These are phyloP conservation scores for Antheraea mylitta DNA, from an alignment of 1,140 invertebrate species.

Conservation along the genomic window DNA sequence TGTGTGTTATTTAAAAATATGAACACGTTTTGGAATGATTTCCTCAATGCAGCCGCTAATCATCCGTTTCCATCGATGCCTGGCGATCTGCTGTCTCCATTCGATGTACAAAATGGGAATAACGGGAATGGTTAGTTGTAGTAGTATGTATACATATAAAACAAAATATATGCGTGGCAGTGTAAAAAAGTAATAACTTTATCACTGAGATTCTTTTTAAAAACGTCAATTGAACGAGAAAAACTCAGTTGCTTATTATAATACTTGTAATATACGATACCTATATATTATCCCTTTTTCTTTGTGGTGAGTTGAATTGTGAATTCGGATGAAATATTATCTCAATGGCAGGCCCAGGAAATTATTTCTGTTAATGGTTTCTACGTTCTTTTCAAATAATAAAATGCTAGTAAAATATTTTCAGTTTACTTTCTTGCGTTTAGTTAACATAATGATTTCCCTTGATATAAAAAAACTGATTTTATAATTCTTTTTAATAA, in stretches of 20 bases:
- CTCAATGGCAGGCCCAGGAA: neutral
- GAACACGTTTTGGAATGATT: slow-evolving; percentile 63
- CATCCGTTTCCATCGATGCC: slow-evolving; percentile 60
- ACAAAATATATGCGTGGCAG: no score
- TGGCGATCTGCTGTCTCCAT: slow-evolving; percentile 52
- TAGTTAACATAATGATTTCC: no score
- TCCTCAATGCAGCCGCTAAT: slow-evolving; percentile 55
- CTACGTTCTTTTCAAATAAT: neutral
- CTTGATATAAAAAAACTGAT: no score
- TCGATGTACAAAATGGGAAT: slow-evolving; percentile 40
- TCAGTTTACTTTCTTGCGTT: no score
- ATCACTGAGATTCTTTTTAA: neutral
- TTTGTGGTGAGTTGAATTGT: neutral
- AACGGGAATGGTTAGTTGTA: slow-evolving; percentile 31
- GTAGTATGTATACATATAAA: no score
- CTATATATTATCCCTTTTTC: neutral
- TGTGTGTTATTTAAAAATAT: slow-evolving; percentile 28
- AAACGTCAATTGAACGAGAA: neutral
- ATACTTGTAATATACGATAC: neutral
- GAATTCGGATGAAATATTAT: neutral
- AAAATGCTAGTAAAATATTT: no score
- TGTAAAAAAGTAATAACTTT: neutral
- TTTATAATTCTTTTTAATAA: no score
- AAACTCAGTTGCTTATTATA: neutral
- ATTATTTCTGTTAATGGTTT: neutral